Evolutionary conservation across 23 tunicate genomes (phyloP).

Genomic region (Oikopleura dioica): DNA sequence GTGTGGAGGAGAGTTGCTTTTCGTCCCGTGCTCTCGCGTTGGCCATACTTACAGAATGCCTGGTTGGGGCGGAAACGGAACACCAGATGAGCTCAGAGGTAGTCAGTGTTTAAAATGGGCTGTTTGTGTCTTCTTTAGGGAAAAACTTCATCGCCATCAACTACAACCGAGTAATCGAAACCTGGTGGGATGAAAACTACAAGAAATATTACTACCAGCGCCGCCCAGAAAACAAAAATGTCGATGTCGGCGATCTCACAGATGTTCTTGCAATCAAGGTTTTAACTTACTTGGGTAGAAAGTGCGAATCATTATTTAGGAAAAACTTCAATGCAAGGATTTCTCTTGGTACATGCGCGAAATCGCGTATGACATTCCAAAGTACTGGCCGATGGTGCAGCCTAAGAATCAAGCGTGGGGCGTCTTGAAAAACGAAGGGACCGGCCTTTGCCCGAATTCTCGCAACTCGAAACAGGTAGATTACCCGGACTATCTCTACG

Average conservation of each 20-base stretch:
- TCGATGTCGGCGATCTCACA: conserved; percentile 42
- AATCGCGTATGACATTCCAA: conserved; percentile 87
- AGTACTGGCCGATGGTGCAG: conserved; percentile 17
- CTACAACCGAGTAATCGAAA: conserved; percentile 65
- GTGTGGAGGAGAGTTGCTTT: conserved; percentile 90
- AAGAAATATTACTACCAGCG: conserved; percentile 58
- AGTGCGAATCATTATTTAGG: too few species aligned
- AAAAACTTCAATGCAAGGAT: conserved; percentile 42
- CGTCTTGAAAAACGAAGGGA: background rate
- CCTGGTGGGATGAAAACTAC: conserved; percentile 90
- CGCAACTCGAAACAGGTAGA: too few species aligned
- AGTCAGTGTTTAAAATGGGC: background rate
- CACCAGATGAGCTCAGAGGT: conserved; percentile 19
- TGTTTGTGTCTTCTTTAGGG: background rate
- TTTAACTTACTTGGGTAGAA: too few species aligned
- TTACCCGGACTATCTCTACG: too few species aligned
- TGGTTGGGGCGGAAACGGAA: conserved; percentile 92
- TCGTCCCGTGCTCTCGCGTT: conserved; percentile 89
- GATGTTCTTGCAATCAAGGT: conserved; percentile 23
- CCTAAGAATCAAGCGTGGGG: background rate
- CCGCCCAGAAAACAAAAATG: conserved; percentile 35
- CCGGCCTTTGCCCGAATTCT: background rate
- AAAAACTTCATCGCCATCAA: conserved; percentile 16
- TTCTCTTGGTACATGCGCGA: conserved; percentile 88
- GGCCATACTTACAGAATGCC: conserved; percentile 81